Percentiles rank a stretch among this genome's conserved stretches.
Conservation (phyloP, 2,888 invertebrate species). For the Keiferia lycopersicella region DNA sequence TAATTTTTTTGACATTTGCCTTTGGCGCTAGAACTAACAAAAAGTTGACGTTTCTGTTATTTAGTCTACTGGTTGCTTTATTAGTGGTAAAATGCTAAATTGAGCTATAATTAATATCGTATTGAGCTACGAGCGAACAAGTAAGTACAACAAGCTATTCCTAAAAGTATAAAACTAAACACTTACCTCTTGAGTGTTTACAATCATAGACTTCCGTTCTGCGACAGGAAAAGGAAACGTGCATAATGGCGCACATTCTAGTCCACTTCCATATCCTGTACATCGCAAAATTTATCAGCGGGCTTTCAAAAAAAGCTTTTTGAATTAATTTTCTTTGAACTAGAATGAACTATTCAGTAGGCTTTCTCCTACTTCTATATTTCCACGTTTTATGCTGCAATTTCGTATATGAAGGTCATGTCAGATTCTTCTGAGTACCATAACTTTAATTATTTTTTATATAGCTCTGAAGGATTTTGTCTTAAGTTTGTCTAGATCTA, state of each 20-base stretch:
- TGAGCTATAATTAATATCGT: not conserved
- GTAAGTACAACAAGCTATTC: not conserved
- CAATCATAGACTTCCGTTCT: slow-evolving; percentile 55
- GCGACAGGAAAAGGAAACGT: slow-evolving; percentile 84
- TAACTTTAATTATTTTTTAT: no score
- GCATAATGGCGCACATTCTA: slow-evolving; percentile 62
- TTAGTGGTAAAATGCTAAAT: not conserved
- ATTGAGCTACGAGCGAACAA: not conserved
- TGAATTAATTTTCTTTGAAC: not conserved
- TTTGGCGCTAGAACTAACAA: slow-evolving; percentile 1
- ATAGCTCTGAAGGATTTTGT: no score
- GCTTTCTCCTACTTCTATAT: not conserved
- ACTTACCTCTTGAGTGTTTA: not conserved
- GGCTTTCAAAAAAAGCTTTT: not conserved
- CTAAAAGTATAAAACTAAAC: not conserved
- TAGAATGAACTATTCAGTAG: not conserved
- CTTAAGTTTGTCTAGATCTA: no score
- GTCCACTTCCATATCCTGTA: slow-evolving; percentile 68
- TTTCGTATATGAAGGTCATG: not conserved
- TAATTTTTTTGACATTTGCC: not conserved
- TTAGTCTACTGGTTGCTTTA: not conserved
- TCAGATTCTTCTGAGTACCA: no score
- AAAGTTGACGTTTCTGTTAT: not conserved
- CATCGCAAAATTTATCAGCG: not conserved
- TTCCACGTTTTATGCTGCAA: not conserved